These are phyloP conservation scores for Isoperla grammatica DNA, from an alignment of 2,888 invertebrate genomes.

Conservation along the genomic window DNA sequence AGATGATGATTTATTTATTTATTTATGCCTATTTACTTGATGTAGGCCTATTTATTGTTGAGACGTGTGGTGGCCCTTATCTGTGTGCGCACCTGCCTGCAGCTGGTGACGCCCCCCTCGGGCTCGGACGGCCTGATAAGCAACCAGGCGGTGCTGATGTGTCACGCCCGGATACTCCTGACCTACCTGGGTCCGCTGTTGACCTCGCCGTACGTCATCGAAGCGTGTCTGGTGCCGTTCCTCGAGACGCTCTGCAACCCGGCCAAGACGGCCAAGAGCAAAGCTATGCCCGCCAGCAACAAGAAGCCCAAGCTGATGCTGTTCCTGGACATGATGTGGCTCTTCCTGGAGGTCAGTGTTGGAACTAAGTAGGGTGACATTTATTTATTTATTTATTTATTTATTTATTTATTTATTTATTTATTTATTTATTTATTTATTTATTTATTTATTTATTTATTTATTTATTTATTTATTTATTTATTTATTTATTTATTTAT, in stretches of 20 bases:
- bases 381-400: no score
- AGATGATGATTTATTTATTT: no score
- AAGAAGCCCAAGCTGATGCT: slow-evolving; percentile 35
- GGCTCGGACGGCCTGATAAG: slow-evolving; percentile 36
- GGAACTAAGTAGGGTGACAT: background rate
- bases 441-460: no score
- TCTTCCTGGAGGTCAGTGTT: slow-evolving; percentile 58
- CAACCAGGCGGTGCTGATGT: slow-evolving; percentile 38
- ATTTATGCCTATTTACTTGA: no score
- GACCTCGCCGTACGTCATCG: slow-evolving; percentile 62
- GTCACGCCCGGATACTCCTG: slow-evolving; percentile 44
- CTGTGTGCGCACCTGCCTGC: no score
- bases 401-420: background rate
- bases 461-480: no score
- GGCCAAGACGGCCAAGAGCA: slow-evolving; percentile 21
- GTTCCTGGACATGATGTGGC: slow-evolving; percentile 59
- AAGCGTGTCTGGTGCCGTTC: slow-evolving; percentile 59
- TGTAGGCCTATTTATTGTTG: no score
- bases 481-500: no score
- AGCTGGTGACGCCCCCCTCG: slow-evolving; percentile 6
- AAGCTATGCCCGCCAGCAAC: slow-evolving; percentile 27
- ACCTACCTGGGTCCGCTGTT: slow-evolving; percentile 57
- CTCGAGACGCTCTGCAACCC: slow-evolving; percentile 38
- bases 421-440: no score
- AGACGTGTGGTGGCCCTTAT: no score